These are phyloP conservation scores for Montipora capricornis DNA, from an alignment of 64 coral and sea anemone species.

Conservation along the genomic window DNA sequence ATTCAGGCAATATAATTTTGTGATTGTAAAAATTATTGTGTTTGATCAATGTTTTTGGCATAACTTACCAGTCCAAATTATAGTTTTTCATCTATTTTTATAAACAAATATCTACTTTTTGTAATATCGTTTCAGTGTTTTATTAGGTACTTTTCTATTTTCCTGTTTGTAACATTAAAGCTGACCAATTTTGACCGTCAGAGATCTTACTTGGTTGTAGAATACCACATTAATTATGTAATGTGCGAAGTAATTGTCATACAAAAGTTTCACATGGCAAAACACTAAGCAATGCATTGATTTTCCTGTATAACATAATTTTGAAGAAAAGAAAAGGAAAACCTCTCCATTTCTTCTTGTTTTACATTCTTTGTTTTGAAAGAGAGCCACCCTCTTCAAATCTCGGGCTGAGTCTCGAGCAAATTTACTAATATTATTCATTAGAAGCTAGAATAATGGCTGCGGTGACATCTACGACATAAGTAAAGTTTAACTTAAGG, in stretches of 20 bases:
- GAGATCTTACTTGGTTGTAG: background rate
- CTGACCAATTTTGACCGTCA: background rate
- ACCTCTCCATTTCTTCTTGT: no score
- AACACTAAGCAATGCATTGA: background rate
- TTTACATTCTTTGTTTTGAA: no score
- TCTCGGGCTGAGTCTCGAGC: no score
- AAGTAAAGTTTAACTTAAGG: no score
- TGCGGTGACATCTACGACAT: no score
- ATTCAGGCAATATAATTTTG: background rate
- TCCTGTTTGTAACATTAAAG: background rate
- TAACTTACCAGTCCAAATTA: background rate
- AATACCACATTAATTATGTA: background rate
- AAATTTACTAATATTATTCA: no score
- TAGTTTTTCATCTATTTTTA: conserved; percentile 16
- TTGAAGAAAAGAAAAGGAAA: no score
- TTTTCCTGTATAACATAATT: no score
- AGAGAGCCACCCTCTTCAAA: no score
- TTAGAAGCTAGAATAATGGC: no score
- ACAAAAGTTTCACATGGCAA: background rate
- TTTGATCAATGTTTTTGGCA: background rate
- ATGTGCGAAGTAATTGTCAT: background rate
- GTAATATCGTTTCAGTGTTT: background rate
- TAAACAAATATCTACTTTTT: background rate
- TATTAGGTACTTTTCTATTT: background rate
- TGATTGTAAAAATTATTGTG: background rate